Conservation (phyloP, 2,888 invertebrate genomes). For the Lasiommata megera region DNA sequence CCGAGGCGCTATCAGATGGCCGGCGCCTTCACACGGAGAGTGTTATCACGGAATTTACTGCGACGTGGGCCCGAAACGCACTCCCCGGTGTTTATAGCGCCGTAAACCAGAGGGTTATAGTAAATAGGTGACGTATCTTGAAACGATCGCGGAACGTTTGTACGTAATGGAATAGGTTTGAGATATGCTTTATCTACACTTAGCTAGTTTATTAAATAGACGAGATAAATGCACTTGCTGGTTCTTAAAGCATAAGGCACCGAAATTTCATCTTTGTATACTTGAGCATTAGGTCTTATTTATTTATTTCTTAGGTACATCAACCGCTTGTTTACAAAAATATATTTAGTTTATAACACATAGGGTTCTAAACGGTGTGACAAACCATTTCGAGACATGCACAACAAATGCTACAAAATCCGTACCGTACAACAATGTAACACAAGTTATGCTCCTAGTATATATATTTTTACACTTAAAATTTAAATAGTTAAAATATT, state of each 20-base stretch:
- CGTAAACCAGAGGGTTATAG: slow-evolving; percentile 37
- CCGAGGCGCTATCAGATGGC: slow-evolving; percentile 59
- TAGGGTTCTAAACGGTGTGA: too few relatives aligned
- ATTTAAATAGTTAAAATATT: too few relatives aligned
- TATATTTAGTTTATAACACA: too few relatives aligned
- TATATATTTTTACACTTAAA: too few relatives aligned
- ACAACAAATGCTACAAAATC: too few relatives aligned
- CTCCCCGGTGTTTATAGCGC: slow-evolving; percentile 41
- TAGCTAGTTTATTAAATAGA: slow-evolving; percentile 6
- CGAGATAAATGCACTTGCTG: neutral
- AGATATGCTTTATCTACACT: slow-evolving; percentile 11
- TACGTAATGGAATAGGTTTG: slow-evolving; percentile 15
- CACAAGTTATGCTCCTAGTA: too few relatives aligned
- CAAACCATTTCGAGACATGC: too few relatives aligned
- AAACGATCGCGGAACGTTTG: slow-evolving; percentile 16
- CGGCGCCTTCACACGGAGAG: slow-evolving; percentile 40
- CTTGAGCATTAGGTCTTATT: too few relatives aligned
- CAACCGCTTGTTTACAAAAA: neutral
- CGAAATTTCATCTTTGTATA: neutral
- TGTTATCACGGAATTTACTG: slow-evolving; percentile 42
- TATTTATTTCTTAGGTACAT: too few relatives aligned
- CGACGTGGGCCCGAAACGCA: slow-evolving; percentile 39
- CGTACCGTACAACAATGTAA: too few relatives aligned
- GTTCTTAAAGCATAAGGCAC: neutral
- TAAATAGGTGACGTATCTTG: slow-evolving; percentile 26